Conservation (phyloP, 92 coral and sea anemone genomes). For the Siderastrea siderea region DNA sequence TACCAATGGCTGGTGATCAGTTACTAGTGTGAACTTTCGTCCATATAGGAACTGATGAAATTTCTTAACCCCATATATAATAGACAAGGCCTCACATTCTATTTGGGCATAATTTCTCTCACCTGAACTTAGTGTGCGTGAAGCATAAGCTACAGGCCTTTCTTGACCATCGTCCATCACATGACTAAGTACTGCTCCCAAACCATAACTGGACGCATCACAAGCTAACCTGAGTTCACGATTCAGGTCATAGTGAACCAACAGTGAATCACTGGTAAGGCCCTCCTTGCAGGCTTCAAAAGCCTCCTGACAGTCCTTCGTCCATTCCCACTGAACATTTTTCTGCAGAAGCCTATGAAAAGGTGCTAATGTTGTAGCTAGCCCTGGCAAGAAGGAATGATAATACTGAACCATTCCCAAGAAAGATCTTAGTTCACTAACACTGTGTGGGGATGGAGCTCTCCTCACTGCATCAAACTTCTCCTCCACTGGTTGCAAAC, state of each 20-base stretch:
- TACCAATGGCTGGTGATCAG: no score
- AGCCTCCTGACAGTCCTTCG: constrained; percentile 50
- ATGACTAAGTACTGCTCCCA: constrained; percentile 13
- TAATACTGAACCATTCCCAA: constrained; percentile 56
- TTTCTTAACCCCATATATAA: no score
- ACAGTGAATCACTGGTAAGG: constrained; percentile 44
- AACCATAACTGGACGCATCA: no score
- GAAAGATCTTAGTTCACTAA: constrained; percentile 38
- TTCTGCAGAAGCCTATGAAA: constrained; percentile 41
- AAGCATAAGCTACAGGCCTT: no score
- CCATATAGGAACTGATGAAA: no score
- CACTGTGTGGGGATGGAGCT: constrained; percentile 44
- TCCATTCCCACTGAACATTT: neutral
- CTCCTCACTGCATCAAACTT: constrained; percentile 18
- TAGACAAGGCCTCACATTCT: no score
- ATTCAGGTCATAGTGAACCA: constrained; percentile 47
- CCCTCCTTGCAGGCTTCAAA: constrained; percentile 37
- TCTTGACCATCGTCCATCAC: constrained; percentile 24
- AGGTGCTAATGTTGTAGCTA: constrained; percentile 53
- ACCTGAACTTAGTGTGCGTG: no score
- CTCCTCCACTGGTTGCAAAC: constrained; percentile 34
- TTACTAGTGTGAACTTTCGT: no score
- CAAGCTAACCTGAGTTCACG: constrained; percentile 30
- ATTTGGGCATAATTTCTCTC: no score
- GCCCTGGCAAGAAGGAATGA: constrained; percentile 46